Evolutionary conservation across 2,797 vertebrate species (phyloP).

Genomic region (Ciconia nigra): DNA sequence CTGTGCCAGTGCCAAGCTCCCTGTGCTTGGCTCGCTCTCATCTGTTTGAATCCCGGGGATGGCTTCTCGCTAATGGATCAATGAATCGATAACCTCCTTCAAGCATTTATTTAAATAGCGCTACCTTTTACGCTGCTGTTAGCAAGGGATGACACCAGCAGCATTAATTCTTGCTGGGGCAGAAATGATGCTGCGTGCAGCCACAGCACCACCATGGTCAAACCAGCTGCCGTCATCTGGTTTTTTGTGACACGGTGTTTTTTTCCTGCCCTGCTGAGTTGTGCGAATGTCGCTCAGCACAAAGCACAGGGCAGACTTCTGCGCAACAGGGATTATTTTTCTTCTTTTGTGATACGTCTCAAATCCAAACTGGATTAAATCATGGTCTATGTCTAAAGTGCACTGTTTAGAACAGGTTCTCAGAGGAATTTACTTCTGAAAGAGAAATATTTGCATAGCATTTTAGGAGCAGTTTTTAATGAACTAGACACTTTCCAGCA

Average conservation of each 20-base stretch:
- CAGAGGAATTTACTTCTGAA: neutral
- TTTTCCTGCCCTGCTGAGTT: neutral
- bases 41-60: neutral
- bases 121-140: neutral
- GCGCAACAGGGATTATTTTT: neutral
- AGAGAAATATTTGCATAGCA: neutral
- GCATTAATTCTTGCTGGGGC: neutral
- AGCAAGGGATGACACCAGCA: neutral
- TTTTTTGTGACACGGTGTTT: rapidly evolving
- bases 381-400: rapidly evolving
- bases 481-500: neutral
- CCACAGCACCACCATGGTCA: rapidly evolving
- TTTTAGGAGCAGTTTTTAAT: neutral
- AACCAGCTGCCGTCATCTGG: neutral
- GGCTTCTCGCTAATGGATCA: neutral
- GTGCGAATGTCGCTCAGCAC: neutral
- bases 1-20: neutral
- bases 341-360: neutral
- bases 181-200: rapidly evolving
- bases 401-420: constrained; percentile 7
- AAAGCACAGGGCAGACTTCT: neutral
- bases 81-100: neutral
- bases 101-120: neutral
- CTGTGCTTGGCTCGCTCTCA: neutral
- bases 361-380: neutral